These are phyloP conservation scores for Sorex maritimensis DNA, from an alignment of 2,797 vertebrate genomes.

Conservation along the genomic window DNA sequence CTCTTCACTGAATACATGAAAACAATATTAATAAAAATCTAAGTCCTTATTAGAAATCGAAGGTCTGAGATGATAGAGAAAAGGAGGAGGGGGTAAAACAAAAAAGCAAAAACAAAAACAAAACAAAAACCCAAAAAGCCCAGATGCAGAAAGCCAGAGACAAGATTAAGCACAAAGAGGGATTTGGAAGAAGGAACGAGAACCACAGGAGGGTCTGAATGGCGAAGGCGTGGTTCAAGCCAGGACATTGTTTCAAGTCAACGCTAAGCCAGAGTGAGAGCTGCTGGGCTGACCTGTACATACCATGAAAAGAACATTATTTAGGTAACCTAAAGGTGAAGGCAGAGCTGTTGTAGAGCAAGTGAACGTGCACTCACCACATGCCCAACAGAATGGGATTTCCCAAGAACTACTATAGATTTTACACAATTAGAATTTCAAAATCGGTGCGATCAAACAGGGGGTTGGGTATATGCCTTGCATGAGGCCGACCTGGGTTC, in stretches of 20 bases:
- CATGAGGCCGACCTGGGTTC: too few relatives aligned
- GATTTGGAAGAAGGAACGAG: slow-evolving; percentile 12
- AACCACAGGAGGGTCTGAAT: background rate
- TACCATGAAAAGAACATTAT: background rate
- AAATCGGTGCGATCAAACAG: too few relatives aligned
- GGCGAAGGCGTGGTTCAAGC: background rate
- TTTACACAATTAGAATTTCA: slow-evolving; percentile 39
- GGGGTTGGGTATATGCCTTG: too few relatives aligned
- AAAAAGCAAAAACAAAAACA: too few relatives aligned
- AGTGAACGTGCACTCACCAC: slow-evolving; percentile 9
- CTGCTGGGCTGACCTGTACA: background rate
- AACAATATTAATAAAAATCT: too few relatives aligned
- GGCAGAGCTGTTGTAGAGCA: slow-evolving; percentile 22
- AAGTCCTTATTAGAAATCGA: background rate
- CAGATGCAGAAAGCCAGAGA: background rate
- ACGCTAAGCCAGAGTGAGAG: background rate
- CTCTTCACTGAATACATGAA: too few relatives aligned
- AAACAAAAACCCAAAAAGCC: background rate
- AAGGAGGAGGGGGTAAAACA: background rate
- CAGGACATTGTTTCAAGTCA: background rate
- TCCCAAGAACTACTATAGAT: background rate
- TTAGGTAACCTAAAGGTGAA: slow-evolving; percentile 40
- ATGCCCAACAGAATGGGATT: background rate
- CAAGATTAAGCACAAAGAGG: background rate
- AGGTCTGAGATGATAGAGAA: background rate